Evolutionary conservation across 1,140 invertebrate genomes (phyloP), one percentile per base, ranked within the genome.

Genomic region (Xylocopa sonorina): DNA sequence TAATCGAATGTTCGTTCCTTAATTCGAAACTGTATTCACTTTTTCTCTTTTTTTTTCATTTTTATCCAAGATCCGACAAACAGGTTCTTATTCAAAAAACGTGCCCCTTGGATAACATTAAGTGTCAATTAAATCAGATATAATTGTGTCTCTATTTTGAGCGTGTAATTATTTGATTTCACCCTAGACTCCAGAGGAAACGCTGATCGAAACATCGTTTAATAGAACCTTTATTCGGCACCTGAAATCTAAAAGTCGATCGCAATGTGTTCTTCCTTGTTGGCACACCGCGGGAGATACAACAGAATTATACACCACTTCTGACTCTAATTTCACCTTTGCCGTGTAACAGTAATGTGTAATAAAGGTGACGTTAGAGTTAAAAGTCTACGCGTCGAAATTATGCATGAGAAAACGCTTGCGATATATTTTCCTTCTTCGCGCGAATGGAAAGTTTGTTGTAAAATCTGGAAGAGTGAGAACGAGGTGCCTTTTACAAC

Each of bases 401-500:
- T 66, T 68, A 83, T 50, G 62, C 29, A 64, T 68, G 53, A 77
- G n/a, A 34, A 67, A 79, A 82, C 66, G 29, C 29, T 57, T 50
- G 51, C 69, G 69, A 83, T 75, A 85, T 66, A 69, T 50, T 62
- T 73, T 57, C 38, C 75, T 63, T n/a, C n/a, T 53, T 82, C 29
- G 69, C 62, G 66, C 63, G 24, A 64, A 50, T 60, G 73, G 57
- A 66, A 68, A 82, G 43, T 75, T 71, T 66, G 60, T 57, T 41
- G 77, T 69, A 55, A 76, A 79, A 74, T 86, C 60, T 79, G 72
- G 83, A 79, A 86, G 76, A 78, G 75, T 58, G 12, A 55, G 76
- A 85, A 85, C 72, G 82, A 85, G 83, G 76, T 82, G 83, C 68
- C 18, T 27, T 60, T 32, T 34, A 14, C 53, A 32, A 34, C n/a